These are phyloP conservation scores for Acyrthosiphon pisum DNA, from an alignment of 1,140 invertebrate genomes.

Conservation along the genomic window DNA sequence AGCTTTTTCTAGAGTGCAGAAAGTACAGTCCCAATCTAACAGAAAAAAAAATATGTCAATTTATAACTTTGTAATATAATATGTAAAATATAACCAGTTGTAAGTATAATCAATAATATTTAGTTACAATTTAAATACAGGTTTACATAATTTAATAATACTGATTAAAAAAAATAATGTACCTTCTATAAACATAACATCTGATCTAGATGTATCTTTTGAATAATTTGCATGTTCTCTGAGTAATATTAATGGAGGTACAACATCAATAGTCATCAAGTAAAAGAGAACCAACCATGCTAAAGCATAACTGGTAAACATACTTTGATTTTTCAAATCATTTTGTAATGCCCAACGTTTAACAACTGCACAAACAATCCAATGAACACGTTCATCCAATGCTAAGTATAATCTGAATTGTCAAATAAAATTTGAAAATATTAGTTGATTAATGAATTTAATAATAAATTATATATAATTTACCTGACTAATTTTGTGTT, in stretches of 20 bases:
- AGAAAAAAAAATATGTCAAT: not conserved
- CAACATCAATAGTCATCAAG: conserved; percentile 59
- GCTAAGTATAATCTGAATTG: conserved; percentile 60
- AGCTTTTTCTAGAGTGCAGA: conserved; percentile 16
- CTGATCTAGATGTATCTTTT: not conserved
- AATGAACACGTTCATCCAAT: conserved; percentile 62
- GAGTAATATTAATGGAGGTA: conserved; percentile 38
- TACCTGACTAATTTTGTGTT: conserved; percentile 67
- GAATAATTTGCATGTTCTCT: conserved; percentile 24
- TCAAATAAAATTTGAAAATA: conserved; percentile 62
- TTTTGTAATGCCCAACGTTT: conserved; percentile 66
- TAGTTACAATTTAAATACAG: not conserved
- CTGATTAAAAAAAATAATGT: not conserved
- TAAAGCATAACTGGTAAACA: conserved; percentile 64
- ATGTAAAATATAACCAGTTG: not conserved
- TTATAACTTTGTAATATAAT: not conserved
- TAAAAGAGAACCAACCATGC: conserved; percentile 65
- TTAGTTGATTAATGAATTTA: conserved; percentile 6
- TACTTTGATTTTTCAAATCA: conserved; percentile 61
- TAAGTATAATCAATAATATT: not conserved
- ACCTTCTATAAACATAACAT: conserved; percentile 55
- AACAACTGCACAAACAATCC: conserved; percentile 63
- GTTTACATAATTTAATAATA: not conserved
- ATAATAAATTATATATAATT: conserved; percentile 5
- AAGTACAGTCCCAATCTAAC: conserved; percentile 45